These are phyloP conservation scores for Neelides sp. DNA, from an alignment of 1,140 invertebrate genomes.

Conservation along the genomic window DNA sequence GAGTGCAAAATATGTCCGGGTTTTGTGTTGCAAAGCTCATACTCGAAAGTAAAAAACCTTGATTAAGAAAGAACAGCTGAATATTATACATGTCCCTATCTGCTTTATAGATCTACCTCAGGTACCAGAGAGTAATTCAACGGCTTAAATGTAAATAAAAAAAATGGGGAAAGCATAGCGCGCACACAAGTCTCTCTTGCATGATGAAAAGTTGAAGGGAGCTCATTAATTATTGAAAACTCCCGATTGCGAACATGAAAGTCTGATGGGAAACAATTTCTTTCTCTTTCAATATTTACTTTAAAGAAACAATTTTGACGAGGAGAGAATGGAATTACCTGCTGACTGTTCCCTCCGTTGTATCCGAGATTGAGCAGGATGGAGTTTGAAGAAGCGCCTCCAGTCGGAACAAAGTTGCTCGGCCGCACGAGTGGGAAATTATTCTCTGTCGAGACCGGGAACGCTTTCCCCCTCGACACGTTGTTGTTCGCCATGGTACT, in stretches of 20 bases:
- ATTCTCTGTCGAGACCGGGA: conserved; percentile 13
- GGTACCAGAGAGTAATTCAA: background rate
- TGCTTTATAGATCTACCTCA: background rate
- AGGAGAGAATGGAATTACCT: too few species aligned
- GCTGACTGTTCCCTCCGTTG: too few species aligned
- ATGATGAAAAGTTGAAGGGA: too few species aligned
- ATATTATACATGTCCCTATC: background rate
- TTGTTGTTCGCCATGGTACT: conserved; percentile 16
- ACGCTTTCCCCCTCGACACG: conserved; percentile 20
- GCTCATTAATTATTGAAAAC: too few species aligned
- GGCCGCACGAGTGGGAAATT: conserved; percentile 17
- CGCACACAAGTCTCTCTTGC: too few species aligned
- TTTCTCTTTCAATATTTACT: background rate
- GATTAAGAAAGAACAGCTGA: too few species aligned
- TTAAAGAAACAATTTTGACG: too few species aligned
- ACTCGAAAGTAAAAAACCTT: too few species aligned
- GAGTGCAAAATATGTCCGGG: too few species aligned
- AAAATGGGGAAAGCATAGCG: background rate
- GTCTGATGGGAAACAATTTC: background rate
- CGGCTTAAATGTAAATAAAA: background rate
- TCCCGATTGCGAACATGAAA: too few species aligned
- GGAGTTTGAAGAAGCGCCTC: conserved; percentile 3
- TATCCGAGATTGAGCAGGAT: too few species aligned
- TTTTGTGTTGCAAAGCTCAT: too few species aligned
- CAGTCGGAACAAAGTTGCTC: conserved; percentile 24